phyloP scores from a whole-genome alignment of 2,888 invertebrate genomes.

The Plebejus melissa region DNA sequence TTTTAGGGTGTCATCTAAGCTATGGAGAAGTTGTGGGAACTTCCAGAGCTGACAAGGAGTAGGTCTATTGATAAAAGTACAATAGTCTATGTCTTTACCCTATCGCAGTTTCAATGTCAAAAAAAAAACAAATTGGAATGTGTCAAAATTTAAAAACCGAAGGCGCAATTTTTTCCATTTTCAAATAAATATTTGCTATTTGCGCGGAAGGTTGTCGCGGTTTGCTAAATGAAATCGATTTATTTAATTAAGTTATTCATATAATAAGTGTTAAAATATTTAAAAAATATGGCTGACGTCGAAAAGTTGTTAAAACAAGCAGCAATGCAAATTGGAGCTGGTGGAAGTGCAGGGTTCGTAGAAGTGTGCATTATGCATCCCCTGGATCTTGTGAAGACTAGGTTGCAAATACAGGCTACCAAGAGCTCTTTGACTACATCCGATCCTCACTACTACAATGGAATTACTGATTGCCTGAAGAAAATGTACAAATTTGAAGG shows the following conservation, averaged over 20 bases:
- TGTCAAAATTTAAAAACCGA: slow-evolving; percentile 30
- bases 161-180: slow-evolving; percentile 41
- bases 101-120: not conserved
- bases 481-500: slow-evolving; percentile 95
- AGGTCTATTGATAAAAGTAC: not conserved
- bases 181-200: slow-evolving; percentile 37
- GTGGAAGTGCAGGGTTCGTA: slow-evolving; percentile 95
- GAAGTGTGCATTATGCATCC: slow-evolving; percentile 99
- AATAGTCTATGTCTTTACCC: not conserved
- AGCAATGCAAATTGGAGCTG: slow-evolving; percentile 90
- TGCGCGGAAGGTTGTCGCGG: slow-evolving; percentile 29
- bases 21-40: too few relatives aligned
- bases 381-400: slow-evolving; percentile 94
- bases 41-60: too few relatives aligned
- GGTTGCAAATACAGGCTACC: slow-evolving; percentile 72
- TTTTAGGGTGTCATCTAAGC: too few relatives aligned
- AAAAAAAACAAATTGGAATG: slow-evolving; percentile 24
- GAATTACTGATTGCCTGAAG: slow-evolving; percentile 90
- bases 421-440: slow-evolving; percentile 45
- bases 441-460: slow-evolving; percentile 83
- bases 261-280: not conserved
- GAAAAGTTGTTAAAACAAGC: slow-evolving; percentile 82
- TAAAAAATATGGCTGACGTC: slow-evolving; percentile 58
- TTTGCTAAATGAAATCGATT: slow-evolving; percentile 29
- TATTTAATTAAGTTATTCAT: slow-evolving; percentile 27